phyloP scores from a whole-genome alignment of 1,140 invertebrate genomes.

The Stegodyphus mimosarum region DNA sequence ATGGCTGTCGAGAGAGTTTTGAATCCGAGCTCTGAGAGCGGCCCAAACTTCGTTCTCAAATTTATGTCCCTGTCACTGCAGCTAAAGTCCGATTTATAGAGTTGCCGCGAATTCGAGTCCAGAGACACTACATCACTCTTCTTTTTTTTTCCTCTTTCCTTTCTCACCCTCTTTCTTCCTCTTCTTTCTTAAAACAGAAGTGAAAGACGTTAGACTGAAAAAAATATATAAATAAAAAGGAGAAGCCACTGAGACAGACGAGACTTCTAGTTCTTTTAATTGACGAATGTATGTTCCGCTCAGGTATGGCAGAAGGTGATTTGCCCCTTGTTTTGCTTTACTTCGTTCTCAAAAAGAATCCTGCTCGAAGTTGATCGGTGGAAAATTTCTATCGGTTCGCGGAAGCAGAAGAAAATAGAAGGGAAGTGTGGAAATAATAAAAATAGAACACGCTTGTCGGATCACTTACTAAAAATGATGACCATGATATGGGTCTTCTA shows the following conservation, averaged over 20 bases:
- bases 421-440: neutral
- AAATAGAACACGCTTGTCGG: too few relatives aligned
- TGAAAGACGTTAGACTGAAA: constrained; percentile 4
- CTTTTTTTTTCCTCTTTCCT: constrained; percentile 8
- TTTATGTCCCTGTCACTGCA: constrained; percentile 58
- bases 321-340: constrained; percentile 1
- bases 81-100: constrained; percentile 61
- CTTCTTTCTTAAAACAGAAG: constrained; percentile 10
- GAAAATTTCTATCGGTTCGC: constrained; percentile 38
- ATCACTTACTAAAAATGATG: too few relatives aligned
- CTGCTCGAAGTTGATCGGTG: constrained; percentile 13
- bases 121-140: constrained; percentile 52
- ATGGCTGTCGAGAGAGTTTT: neutral
- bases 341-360: neutral
- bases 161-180: neutral
- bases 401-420: neutral
- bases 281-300: constrained; percentile 29
- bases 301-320: constrained; percentile 28
- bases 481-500: too few relatives aligned
- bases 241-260: constrained; percentile 9
- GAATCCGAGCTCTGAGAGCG: neutral
- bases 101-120: constrained; percentile 56
- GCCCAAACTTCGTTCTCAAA: constrained; percentile 52
- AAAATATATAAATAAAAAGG: constrained; percentile 9
- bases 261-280: constrained; percentile 22